Percentiles rank a stretch among this genome's conserved stretches.
phyloP scores from a whole-genome alignment of 37 sponge, comb jelly and placozoan species.

The Spongilla lacustris region DNA sequence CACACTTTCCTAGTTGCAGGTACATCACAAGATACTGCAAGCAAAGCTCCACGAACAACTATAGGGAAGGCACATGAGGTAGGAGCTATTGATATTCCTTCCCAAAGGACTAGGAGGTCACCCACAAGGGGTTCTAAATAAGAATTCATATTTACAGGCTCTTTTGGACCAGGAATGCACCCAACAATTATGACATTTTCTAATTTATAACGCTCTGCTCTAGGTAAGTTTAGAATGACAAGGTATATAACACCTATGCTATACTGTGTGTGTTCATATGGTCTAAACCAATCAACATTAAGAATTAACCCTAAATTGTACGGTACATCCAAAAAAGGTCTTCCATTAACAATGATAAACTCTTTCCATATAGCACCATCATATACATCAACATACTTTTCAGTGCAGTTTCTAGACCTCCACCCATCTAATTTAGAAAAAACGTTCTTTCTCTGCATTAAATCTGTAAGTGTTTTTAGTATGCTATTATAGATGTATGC shows the following conservation, averaged over 20 bases:
- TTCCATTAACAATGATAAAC: not conserved
- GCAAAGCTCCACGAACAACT: slow-evolving; percentile 6
- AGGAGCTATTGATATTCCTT: not conserved
- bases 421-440: slow-evolving; percentile 4
- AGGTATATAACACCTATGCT: slow-evolving; percentile 35
- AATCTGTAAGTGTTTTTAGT: slow-evolving; percentile 10
- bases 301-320: slow-evolving; percentile 10
- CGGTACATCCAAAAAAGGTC: slow-evolving; percentile 14
- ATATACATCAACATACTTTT: slow-evolving; percentile 6
- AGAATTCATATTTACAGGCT: slow-evolving; percentile 18
- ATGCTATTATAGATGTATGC: slow-evolving; percentile 34
- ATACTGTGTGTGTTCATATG: slow-evolving; percentile 28
- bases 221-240: slow-evolving; percentile 26
- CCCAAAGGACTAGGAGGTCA: slow-evolving; percentile 28
- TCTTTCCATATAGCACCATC: slow-evolving; percentile 52
- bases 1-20: slow-evolving; percentile 56
- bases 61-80: not conserved
- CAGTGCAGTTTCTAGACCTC: slow-evolving; percentile 16
- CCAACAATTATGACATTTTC: slow-evolving; percentile 37
- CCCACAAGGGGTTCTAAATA: slow-evolving; percentile 33
- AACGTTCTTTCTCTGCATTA: slow-evolving; percentile 7
- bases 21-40: slow-evolving; percentile 43
- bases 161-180: slow-evolving; percentile 35
- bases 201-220: slow-evolving; percentile 11
- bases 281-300: slow-evolving; percentile 56